These are phyloP conservation scores for Luperina testacea DNA, from an alignment of 2,888 invertebrate genomes.

Conservation along the genomic window DNA sequence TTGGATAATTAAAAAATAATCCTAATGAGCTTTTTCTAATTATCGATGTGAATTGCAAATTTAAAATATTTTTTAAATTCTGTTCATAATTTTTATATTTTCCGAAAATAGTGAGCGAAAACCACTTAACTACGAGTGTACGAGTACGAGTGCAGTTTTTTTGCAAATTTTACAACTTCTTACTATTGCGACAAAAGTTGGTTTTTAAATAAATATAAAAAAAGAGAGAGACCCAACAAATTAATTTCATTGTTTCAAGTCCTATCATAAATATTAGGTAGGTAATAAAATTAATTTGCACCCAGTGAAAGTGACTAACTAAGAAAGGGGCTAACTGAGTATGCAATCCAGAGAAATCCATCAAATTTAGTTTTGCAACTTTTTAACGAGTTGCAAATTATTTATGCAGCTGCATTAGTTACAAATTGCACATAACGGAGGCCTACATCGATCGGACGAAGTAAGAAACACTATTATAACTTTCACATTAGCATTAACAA, in stretches of 20 bases:
- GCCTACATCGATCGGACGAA: constrained; percentile 60
- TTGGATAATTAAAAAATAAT: not conserved
- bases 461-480: constrained; percentile 67
- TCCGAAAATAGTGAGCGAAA: constrained; percentile 4
- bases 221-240: not conserved
- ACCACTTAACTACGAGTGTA: not conserved
- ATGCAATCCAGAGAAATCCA: no score
- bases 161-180: constrained; percentile 15
- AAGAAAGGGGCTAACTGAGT: not conserved
- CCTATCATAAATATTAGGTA: not conserved
- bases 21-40: not conserved
- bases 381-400: constrained; percentile 28
- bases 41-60: not conserved
- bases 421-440: constrained; percentile 35
- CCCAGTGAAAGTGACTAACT: not conserved
- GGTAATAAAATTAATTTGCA: not conserved
- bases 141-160: not conserved
- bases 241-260: constrained; percentile 2
- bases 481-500: constrained; percentile 76
- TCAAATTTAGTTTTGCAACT: constrained; percentile 28
- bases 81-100: not conserved
- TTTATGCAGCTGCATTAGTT: constrained; percentile 27
- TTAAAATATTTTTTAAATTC: not conserved
- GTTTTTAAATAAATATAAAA: constrained; percentile 13
- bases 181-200: constrained; percentile 26